Percentiles rank a stretch among this genome's conserved stretches.
These are phyloP conservation scores for Ischnus inquisitorius DNA, from an alignment of 2,888 invertebrate species.

Conservation along the genomic window DNA sequence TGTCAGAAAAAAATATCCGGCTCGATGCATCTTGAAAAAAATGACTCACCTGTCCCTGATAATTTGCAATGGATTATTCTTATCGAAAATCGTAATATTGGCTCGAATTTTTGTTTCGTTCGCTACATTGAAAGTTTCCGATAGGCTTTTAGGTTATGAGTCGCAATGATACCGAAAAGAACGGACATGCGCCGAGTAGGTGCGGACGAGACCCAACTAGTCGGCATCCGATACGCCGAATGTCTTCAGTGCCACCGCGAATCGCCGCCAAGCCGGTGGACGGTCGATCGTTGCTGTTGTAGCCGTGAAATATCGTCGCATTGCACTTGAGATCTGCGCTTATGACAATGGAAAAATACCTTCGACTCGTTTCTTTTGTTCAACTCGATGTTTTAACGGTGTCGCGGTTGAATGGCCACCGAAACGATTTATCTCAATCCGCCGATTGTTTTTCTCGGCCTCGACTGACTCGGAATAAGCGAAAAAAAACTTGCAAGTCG, in stretches of 20 bases:
- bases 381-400: no score
- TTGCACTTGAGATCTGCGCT: not conserved
- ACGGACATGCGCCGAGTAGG: not conserved
- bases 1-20: not conserved
- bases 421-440: no score
- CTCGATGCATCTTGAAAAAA: not conserved
- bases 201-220: not conserved
- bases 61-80: not conserved
- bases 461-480: no score
- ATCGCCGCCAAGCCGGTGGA: not conserved
- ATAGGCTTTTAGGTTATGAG: not conserved
- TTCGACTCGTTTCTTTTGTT: not conserved
- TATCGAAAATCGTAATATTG: not conserved
- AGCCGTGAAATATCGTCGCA: not conserved
- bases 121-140: not conserved
- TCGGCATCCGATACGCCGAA: conserved; percentile 1
- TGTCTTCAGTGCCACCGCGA: conserved; percentile 2
- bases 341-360: not conserved
- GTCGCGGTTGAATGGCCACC: no score
- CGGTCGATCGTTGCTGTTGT: not conserved
- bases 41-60: not conserved
- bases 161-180: not conserved
- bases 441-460: no score
- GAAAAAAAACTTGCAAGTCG: no score
- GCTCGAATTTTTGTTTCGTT: not conserved